Evolutionary conservation across 2,113 vertebrate species (phyloP), one percentile per base, ranked within the genome.

Genomic region (human): DNA sequence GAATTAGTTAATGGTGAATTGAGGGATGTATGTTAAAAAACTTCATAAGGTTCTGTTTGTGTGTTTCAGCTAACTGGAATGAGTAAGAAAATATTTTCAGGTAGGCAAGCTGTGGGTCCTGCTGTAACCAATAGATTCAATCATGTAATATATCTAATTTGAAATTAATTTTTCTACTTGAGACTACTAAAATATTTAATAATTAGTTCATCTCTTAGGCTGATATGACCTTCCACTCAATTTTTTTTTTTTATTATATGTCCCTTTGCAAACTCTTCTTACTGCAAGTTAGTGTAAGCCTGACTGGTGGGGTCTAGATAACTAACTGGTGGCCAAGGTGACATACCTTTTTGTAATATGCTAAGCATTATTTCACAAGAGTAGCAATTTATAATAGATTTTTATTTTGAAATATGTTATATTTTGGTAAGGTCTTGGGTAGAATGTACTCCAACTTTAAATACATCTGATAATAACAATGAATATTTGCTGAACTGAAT

Each of bases 381-480:
- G 9, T 32, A 79, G 38, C 32, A 81, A 93, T 96, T 85, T 25
- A 52, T 93, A 92, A 45, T 72, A 55, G 50, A 50, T 38, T 87
- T 93, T 72, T 89, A 78, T 82, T 84, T 93, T 91, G 38, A 94
- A 95, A 38, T 55, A 70, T 45, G 9, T 76, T 72, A 13, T n/a
- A 25, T 73, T 70, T 95, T 90, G 92, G 8, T 57, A 88, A 81
- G 6, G 8, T 92, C 30, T 68, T 87, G 72, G 72, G n/a, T 23
- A 94, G 95, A 93, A 75, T 57, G 32, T 27, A 45, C 57, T 93
- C 5, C 10, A 43, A 5, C 35, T 93, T 95, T 64, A 90, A 94
- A 83, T 59, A 78, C n/a, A 10, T 78, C 11, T 61, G 20, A 52
- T 57, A 70, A 87, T 27, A 43, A 64, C 27, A 76, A 52, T 48